A percentile compares a stretch with the other conserved stretches of the same genome.
Conservation (phyloP, 2,888 invertebrate species). For the Pedicia rivosa region DNA sequence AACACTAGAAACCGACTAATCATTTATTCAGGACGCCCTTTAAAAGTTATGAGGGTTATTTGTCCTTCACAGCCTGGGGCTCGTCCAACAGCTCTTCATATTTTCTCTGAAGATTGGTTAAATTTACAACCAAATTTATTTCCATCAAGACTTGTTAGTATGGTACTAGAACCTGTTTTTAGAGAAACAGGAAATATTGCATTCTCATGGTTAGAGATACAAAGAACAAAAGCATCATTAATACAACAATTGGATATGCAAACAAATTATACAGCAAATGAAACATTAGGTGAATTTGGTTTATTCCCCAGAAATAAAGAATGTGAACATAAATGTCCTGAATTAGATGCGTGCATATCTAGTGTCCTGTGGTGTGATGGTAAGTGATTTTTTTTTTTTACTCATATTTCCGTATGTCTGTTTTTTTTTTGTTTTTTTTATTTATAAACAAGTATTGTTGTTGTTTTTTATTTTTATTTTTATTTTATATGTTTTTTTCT, state of each 20-base stretch:
- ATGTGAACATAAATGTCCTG: constrained; percentile 48
- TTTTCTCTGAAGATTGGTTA: constrained; percentile 67
- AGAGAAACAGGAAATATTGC: constrained; percentile 57
- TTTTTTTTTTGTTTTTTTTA: too few relatives aligned
- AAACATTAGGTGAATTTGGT: constrained; percentile 30
- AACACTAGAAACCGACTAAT: constrained; percentile 64
- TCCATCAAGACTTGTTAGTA: constrained; percentile 37
- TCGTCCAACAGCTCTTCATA: constrained; percentile 50
- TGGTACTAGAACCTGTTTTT: constrained; percentile 51
- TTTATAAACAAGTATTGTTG: too few relatives aligned
- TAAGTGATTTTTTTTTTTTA: too few relatives aligned
- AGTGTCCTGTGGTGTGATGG: constrained; percentile 61
- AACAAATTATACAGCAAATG: constrained; percentile 24
- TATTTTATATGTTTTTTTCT: too few relatives aligned
- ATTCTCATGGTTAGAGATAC: constrained; percentile 65
- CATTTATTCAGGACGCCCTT: constrained; percentile 59
- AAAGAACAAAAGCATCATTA: constrained; percentile 42
- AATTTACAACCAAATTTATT: constrained; percentile 24
- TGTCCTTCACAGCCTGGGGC: constrained; percentile 57
- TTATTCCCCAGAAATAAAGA: constrained; percentile 33
- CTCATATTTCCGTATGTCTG: neutral
- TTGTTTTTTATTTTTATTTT: too few relatives aligned
- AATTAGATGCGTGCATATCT: constrained; percentile 64
- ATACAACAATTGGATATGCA: constrained; percentile 38
- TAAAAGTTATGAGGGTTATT: constrained; percentile 39